Evolutionary conservation across 1,140 invertebrate species (phyloP), one percentile per base, ranked within the genome.

Genomic region (Platyura marginata): DNA sequence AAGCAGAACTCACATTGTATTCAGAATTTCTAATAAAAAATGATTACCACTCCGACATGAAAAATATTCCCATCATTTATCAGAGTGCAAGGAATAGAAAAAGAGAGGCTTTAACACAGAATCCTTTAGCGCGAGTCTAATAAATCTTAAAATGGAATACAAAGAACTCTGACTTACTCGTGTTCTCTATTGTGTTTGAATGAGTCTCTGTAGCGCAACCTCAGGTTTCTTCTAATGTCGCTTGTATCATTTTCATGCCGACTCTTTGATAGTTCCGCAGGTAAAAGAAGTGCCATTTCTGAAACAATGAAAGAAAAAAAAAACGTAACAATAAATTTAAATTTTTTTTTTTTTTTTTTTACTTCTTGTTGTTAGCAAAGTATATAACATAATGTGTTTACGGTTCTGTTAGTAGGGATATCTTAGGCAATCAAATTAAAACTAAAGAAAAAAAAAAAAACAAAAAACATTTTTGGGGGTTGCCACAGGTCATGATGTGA

Each of bases 221-320:
- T 68, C 40, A 85, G 62, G 55, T 84, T 85, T 48, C 73, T 73
- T 41, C 80, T 65, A 45, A 81, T 81, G 50, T 86, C 81, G 42
- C 70, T 70, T 22, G 75, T 82, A 32, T 77, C 75, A 52, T 85
- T 85, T 6, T 70, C 65, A 48, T 72, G 74, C 32, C 79, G 69
- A 46, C 67, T 77, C 42, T 72, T 69, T 8, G 79, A 75, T 42
- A 83, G 61, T 9, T 71, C 71, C 1, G 78, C 79, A 2, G 81
- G 81, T 40, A 87, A 64, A n/a, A 88, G 63, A 54, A 85, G 70
- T 0, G 83, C 83, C 41, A 79, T 81, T 64, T 88, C 83, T 82
- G 65, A 52, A 54, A 50, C 43, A 48, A 47, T 10, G 43, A 35
- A 44, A 48, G 41, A 35, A 15, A 41, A 42, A 41, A 37, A 44